Conservation (phyloP, 2,888 invertebrate genomes). For the Cryptocheilus praepositus region DNA sequence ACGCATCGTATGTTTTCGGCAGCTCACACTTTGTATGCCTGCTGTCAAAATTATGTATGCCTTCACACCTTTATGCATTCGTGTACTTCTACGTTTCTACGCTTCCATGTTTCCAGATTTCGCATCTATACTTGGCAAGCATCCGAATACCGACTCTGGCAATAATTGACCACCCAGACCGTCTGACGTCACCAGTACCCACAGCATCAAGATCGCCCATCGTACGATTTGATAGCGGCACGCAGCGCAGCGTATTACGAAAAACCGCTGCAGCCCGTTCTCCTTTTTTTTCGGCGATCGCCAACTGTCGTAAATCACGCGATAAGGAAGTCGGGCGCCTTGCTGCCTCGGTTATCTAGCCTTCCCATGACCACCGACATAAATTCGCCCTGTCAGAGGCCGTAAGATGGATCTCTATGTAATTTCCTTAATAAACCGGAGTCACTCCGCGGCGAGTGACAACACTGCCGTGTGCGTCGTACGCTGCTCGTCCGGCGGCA, state of each 20-base stretch:
- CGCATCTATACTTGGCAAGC: too few relatives aligned
- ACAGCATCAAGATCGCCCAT: too few relatives aligned
- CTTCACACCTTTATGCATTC: too few relatives aligned
- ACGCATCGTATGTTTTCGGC: too few relatives aligned
- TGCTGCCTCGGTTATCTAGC: slow-evolving; percentile 33
- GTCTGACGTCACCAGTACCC: too few relatives aligned
- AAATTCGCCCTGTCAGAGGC: slow-evolving; percentile 28
- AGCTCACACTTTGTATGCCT: too few relatives aligned
- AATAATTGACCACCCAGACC: too few relatives aligned
- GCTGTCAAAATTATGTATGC: too few relatives aligned
- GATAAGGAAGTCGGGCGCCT: slow-evolving; percentile 58
- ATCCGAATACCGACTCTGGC: too few relatives aligned
- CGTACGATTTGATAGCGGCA: neutral
- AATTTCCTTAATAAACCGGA: slow-evolving; percentile 32
- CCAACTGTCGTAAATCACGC: slow-evolving; percentile 58
- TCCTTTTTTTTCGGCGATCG: slow-evolving; percentile 11
- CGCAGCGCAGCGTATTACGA: neutral
- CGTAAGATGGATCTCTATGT: slow-evolving; percentile 33
- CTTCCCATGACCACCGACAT: slow-evolving; percentile 17
- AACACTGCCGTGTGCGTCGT: slow-evolving; percentile 15
- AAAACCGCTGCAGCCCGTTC: neutral
- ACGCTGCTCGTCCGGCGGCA: neutral
- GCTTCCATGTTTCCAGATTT: too few relatives aligned
- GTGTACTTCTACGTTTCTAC: too few relatives aligned
- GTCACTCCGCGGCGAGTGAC: neutral